Evolutionary conservation across 2,888 invertebrate genomes (phyloP).

Genomic region (Chouioia cunea): DNA sequence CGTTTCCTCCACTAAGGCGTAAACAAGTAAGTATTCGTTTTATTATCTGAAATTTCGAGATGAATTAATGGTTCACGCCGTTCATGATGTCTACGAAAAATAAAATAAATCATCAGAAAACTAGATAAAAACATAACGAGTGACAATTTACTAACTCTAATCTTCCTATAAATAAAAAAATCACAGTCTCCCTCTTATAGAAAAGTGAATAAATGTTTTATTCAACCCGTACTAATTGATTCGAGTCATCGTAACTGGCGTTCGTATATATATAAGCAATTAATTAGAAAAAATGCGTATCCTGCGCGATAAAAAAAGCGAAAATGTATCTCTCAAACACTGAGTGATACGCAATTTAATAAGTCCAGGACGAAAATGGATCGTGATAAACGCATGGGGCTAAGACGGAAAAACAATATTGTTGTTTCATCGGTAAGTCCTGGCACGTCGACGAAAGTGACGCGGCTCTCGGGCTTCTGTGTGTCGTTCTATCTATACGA

Average conservation of each 20-base stretch:
- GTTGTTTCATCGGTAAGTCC: slow-evolving; percentile 65
- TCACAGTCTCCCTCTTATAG: background rate
- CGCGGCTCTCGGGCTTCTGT: slow-evolving; percentile 53
- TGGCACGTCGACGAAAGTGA: slow-evolving; percentile 64
- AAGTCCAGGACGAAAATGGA: slow-evolving; percentile 32
- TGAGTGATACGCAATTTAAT: slow-evolving; percentile 39
- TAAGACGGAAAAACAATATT: slow-evolving; percentile 63
- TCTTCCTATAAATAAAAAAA: background rate
- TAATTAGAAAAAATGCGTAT: slow-evolving; percentile 37
- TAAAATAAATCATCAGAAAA: too few species aligned
- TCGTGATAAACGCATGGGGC: slow-evolving; percentile 30
- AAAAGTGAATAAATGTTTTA: slow-evolving; percentile 12
- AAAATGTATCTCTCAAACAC: background rate
- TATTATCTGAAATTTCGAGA: slow-evolving; percentile 4
- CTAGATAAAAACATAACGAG: too few species aligned
- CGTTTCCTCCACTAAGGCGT: slow-evolving; percentile 13
- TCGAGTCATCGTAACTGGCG: slow-evolving; percentile 5
- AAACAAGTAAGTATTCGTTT: slow-evolving; percentile 36
- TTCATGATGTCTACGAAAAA: too few species aligned
- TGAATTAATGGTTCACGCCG: too few species aligned
- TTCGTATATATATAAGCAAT: background rate
- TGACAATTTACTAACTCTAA: too few species aligned
- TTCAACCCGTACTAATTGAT: slow-evolving; percentile 18
- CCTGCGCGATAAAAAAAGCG: background rate
- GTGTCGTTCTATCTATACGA: slow-evolving; percentile 42